Evolutionary conservation across 2,797 vertebrate genomes (phyloP).

Genomic region (Protosalanx chinensis): DNA sequence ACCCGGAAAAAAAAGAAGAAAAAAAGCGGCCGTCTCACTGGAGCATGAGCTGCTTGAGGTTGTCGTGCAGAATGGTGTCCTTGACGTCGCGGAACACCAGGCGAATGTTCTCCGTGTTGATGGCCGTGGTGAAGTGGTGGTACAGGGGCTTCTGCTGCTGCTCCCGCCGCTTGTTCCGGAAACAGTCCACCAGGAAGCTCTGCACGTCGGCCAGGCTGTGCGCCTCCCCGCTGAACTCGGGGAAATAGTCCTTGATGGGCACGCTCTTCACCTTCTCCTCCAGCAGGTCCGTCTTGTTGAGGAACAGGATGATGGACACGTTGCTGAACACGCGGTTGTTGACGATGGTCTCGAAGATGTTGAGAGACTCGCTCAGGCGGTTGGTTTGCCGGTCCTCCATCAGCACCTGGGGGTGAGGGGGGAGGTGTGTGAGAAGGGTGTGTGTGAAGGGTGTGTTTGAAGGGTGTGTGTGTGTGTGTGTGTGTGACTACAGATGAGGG

Average conservation of each 20-base stretch:
- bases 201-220: slow-evolving; percentile 87
- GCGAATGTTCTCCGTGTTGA: slow-evolving; percentile 98
- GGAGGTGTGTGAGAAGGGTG: too few species aligned
- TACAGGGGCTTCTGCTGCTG: slow-evolving; percentile 95
- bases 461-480: not conserved
- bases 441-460: not conserved
- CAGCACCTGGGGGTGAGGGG: slow-evolving; percentile 72
- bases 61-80: slow-evolving; percentile 98
- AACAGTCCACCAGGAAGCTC: slow-evolving; percentile 93
- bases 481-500: not conserved
- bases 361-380: slow-evolving; percentile 93
- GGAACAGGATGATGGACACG: slow-evolving; percentile 97
- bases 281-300: slow-evolving; percentile 98
- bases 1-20: too few species aligned
- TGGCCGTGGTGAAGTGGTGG: slow-evolving; percentile 98
- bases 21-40: slow-evolving; percentile 73
- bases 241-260: slow-evolving; percentile 95
- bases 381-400: slow-evolving; percentile 98
- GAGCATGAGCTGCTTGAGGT: slow-evolving; percentile 98
- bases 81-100: slow-evolving; percentile 97
- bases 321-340: slow-evolving; percentile 97
- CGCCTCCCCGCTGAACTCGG: slow-evolving; percentile 84
- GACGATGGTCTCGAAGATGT: slow-evolving; percentile 98
- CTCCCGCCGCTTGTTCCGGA: slow-evolving; percentile 90
- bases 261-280: slow-evolving; percentile 92